phyloP scores from a whole-genome alignment of 2,113 vertebrate genomes.

The Sinocyclocheilus anophthalmus region DNA sequence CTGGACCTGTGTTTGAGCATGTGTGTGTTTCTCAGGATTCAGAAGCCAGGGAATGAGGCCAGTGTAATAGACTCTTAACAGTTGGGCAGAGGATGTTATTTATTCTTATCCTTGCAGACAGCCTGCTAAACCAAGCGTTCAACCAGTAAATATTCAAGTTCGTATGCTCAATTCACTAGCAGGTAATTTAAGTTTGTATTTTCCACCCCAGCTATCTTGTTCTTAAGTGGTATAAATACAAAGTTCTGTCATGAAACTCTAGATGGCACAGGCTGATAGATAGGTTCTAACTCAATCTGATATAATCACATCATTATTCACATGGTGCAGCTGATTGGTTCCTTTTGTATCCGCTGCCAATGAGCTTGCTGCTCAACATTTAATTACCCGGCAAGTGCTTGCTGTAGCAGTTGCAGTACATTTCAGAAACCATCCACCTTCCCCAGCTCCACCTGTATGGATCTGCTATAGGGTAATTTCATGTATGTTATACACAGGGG shows the following conservation, averaged over 20 bases:
- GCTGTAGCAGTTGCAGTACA: neutral
- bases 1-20: neutral
- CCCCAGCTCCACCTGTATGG: neutral
- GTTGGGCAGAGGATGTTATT: neutral
- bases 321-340: neutral
- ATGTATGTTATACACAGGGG: neutral
- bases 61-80: slow-evolving; percentile 34
- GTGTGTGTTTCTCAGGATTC: slow-evolving; percentile 23
- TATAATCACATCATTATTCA: neutral
- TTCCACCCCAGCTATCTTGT: neutral
- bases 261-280: neutral
- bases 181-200: neutral
- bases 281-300: neutral
- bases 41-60: slow-evolving; percentile 21
- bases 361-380: too few species aligned
- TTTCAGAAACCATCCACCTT: neutral
- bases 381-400: neutral
- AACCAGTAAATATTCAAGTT: neutral
- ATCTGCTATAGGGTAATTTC: neutral
- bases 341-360: neutral
- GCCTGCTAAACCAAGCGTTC: neutral
- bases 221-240: neutral
- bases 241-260: neutral
- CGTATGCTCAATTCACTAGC: neutral
- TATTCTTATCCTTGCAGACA: neutral